Conservation (phyloP, 2,113 vertebrate genomes). For the Pterocles gutturalis region DNA sequence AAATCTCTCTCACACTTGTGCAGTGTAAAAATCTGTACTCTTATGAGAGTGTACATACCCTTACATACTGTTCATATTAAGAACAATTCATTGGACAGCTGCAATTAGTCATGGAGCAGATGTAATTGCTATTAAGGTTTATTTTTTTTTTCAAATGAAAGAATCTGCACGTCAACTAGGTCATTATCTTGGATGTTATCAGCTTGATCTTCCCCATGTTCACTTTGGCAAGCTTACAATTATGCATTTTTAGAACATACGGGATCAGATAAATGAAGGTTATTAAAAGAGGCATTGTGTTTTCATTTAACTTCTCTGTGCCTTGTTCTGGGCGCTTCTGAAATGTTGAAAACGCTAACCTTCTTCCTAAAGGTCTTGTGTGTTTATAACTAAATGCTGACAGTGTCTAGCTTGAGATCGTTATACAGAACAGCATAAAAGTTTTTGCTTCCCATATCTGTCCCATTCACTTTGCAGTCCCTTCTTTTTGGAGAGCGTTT, state of each 20-base stretch:
- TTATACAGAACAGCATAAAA: not conserved
- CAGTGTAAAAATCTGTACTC: not conserved
- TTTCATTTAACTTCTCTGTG: slow-evolving; percentile 6
- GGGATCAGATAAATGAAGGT: not conserved
- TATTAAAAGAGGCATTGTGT: not conserved
- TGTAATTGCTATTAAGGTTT: not conserved
- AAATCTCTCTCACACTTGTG: not conserved
- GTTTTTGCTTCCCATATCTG: not conserved
- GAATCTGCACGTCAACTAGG: not conserved
- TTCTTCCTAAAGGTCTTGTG: not conserved
- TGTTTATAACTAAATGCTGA: not conserved
- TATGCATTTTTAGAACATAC: not conserved
- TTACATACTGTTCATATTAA: not conserved
- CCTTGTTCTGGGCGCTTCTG: not conserved
- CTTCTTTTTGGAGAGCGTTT: not conserved
- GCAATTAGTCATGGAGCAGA: not conserved
- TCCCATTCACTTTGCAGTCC: not conserved
- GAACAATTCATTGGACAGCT: not conserved
- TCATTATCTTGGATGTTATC: not conserved
- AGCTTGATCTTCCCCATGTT: not conserved
- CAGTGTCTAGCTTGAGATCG: not conserved
- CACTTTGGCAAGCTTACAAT: not conserved
- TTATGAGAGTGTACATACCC: not conserved
- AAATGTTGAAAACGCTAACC: not conserved
- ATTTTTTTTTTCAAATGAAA: slow-evolving; percentile 25